Base-by-base conservation (phyloP, 2,113 vertebrate species). In the Channa maculata region DNA sequence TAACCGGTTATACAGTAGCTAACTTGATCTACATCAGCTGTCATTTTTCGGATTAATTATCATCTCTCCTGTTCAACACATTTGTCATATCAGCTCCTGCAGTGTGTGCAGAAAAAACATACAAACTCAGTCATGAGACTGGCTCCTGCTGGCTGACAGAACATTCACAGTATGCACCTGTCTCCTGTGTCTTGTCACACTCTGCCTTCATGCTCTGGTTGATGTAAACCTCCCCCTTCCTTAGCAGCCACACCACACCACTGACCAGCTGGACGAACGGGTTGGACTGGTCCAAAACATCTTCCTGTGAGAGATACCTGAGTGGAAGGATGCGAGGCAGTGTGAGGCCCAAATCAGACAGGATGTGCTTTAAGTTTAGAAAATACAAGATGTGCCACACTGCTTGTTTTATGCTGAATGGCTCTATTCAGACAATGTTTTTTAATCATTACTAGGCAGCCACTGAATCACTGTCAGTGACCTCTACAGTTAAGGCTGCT, bases 251-350 rank as follows among this genome's bases (percentile, higher is more conserved):
- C 39, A 96, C 94, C 1, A 99, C 98, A 0, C 97, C 97, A 0
- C 96, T 97, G 80, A 99, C 89, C 12, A 99, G 92, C 93, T 99
- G 97, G 71, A 97, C 93, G 58, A 99, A 99, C 0, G 97, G 96
- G 78, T 99, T 98, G 33, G 88, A 87, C 11, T 89, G 37, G 50
- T 96, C 94, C 87, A 94, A 65, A 5, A 99, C 94, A 0, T 99
- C 96, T 0, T 97, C 95, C 83, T 97, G 93, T 0, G 98, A 97
- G 44, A 99, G 92, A 91, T 98, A 99, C 36, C 98, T 99, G 82
- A 1, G 71, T 0, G 7, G 24, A 7, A 11, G 44, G 14, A 71
- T 15, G 5, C 24, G 38, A 61, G 76, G 58, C 36, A 51, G 24
- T 4, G 6, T 41, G 39, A 24, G 24, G 24, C 24, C 14, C 7